Evolutionary conservation across 2,113 vertebrate genomes (phyloP).

Genomic region (Pygoscelis antarcticus): DNA sequence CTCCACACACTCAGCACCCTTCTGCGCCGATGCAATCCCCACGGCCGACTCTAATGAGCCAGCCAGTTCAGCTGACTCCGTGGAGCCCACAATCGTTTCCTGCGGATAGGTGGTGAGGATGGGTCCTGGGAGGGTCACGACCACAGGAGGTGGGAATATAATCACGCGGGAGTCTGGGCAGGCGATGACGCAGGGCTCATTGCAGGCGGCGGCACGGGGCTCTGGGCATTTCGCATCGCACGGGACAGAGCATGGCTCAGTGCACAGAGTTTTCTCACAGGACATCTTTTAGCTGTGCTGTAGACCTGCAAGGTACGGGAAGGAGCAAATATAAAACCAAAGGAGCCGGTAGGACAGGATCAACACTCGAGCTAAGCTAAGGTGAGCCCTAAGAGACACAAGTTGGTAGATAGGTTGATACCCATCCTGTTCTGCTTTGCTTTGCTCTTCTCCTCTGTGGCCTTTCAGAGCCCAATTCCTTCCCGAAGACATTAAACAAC

Average conservation of each 20-base stretch:
- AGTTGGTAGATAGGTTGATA: too few relatives aligned
- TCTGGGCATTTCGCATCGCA: not conserved
- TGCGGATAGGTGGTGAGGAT: conserved; percentile 59
- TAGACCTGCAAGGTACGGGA: not conserved
- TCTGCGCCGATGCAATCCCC: not conserved
- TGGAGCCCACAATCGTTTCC: conserved; percentile 43
- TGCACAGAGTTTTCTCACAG: not conserved
- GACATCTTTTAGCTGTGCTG: not conserved
- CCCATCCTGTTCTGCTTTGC: not conserved
- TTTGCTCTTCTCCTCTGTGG: not conserved
- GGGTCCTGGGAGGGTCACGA: conserved; percentile 38
- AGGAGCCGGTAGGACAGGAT: accelerated
- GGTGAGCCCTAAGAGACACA: not conserved
- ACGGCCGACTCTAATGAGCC: not conserved
- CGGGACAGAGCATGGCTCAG: not conserved
- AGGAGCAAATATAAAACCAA: not conserved
- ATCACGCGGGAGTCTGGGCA: conserved; percentile 38
- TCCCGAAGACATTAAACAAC: not conserved
- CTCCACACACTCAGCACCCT: not conserved
- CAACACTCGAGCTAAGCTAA: not conserved
- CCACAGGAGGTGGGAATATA: conserved; percentile 47
- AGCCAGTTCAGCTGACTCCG: not conserved
- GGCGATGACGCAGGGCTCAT: conserved; percentile 10
- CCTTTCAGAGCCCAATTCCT: not conserved
- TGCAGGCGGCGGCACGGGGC: not conserved